Evolutionary conservation across 2,797 vertebrate species (phyloP), one percentile per base, ranked within the genome.

Genomic region (Anabas testudineus): DNA sequence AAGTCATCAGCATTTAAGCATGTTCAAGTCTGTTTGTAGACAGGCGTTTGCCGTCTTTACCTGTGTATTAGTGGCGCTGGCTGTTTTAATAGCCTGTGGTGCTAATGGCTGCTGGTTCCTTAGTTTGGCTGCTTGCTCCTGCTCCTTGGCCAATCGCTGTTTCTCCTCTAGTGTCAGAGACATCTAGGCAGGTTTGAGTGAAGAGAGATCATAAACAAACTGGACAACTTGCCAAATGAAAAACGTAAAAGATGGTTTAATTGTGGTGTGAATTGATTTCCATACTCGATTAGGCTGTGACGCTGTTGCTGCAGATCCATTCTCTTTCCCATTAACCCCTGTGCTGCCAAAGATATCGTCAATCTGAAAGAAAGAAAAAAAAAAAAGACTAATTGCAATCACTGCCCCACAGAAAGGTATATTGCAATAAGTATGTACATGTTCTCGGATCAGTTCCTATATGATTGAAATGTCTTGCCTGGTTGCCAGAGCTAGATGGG

Each of bases 91-190:
- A 1, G 92, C 57, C 74, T 96, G 95, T 3, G 98, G 98, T 9
- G 94, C 95, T 53, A 99, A 91, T 9, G 97, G 97, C 74, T 96
- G 96, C 89, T 99, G 98, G 80, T 87, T 99, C 87, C 96, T 96
- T 81, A 99, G 90, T 87, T 99, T 99, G 80, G 96, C 96, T 3
- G 95, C 96, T 86, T 99, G 98, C 62, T 99, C 98, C 80, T 99
- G 98, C 56, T 99, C 97, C 89, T 98, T 98, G 51, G 98, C 98
- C 84, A 99, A 87, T 54, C 96, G 96, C 82, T 99, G 98, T 83
- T 99, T 99, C 90, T 99, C 97, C 89, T 99, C 98, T 55, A 99
- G 91, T 18, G 98, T 99, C 79, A 99, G 95, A 48, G 97, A 96
- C 75, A 94, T 94, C 97, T 99, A 83, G 22, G 24, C 18, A 22